These are phyloP conservation scores for Leptinotarsa texana DNA, from an alignment of 1,140 invertebrate genomes.

Conservation along the genomic window DNA sequence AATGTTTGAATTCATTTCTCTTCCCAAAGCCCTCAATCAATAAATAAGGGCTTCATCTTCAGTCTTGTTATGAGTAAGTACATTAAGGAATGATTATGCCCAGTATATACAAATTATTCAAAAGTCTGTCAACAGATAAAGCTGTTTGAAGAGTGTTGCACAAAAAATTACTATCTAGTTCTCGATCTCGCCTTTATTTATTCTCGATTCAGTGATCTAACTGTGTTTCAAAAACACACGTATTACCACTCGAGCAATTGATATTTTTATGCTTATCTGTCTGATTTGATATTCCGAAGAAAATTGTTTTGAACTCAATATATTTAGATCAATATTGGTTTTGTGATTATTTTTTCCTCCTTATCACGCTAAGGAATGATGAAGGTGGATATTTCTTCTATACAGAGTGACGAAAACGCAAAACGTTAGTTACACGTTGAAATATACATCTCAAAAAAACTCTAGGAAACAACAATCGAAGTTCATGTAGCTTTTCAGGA, in stretches of 20 bases:
- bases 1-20: too few species aligned
- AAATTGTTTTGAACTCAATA: background rate
- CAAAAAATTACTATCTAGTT: background rate
- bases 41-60: too few species aligned
- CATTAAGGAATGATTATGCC: too few species aligned
- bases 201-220: background rate
- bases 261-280: background rate
- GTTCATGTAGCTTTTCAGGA: too few species aligned
- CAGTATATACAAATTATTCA: too few species aligned
- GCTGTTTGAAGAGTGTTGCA: background rate
- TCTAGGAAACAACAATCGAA: too few species aligned
- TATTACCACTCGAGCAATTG: slow-evolving; percentile 2
- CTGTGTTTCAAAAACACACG: background rate
- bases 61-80: too few species aligned
- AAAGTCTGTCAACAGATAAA: too few species aligned
- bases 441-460: too few species aligned
- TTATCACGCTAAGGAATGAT: background rate
- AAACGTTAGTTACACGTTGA: too few species aligned
- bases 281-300: background rate
- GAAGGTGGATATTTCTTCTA: background rate
- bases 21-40: too few species aligned
- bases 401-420: too few species aligned
- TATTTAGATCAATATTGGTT: background rate
- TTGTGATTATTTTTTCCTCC: background rate
- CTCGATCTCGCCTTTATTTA: background rate